Conservation (phyloP, 2,888 invertebrate species). For the Dorcus hopei region DNA sequence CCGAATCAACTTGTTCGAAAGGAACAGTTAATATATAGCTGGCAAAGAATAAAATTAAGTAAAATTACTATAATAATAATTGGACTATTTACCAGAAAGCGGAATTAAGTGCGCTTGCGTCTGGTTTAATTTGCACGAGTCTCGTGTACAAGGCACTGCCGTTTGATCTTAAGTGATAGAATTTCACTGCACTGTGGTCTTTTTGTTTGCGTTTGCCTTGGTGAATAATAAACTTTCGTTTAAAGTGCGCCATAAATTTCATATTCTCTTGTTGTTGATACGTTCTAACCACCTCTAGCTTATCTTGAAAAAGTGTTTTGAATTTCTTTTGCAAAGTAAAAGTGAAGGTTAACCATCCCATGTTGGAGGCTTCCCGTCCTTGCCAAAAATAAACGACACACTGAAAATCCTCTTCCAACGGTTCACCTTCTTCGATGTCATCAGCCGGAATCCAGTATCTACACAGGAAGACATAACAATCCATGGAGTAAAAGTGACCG, state of each 20-base stretch:
- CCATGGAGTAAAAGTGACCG: conserved; percentile 85
- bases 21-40: conserved; percentile 93
- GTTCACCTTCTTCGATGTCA: conserved; percentile 52
- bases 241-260: conserved; percentile 97
- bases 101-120: conserved; percentile 84
- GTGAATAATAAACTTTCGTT: conserved; percentile 88
- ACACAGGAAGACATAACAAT: conserved; percentile 98
- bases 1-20: conserved; percentile 81
- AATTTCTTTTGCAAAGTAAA: conserved; percentile 94
- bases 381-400: conserved; percentile 99
- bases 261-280: conserved; percentile 99
- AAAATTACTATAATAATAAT: background rate
- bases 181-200: conserved; percentile 66
- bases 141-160: conserved; percentile 92
- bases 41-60: conserved; percentile 28
- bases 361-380: conserved; percentile 93
- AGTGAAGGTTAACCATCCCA: conserved; percentile 99
- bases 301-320: conserved; percentile 81
- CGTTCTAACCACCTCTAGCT: conserved; percentile 90
- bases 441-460: conserved; percentile 81
- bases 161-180: conserved; percentile 94
- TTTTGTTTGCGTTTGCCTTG: conserved; percentile 70
- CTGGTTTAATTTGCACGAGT: conserved; percentile 84
- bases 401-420: conserved; percentile 68
- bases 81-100: conserved; percentile 75